Conservation (phyloP, 2,888 invertebrate species). For the Strigamia crassipes region DNA sequence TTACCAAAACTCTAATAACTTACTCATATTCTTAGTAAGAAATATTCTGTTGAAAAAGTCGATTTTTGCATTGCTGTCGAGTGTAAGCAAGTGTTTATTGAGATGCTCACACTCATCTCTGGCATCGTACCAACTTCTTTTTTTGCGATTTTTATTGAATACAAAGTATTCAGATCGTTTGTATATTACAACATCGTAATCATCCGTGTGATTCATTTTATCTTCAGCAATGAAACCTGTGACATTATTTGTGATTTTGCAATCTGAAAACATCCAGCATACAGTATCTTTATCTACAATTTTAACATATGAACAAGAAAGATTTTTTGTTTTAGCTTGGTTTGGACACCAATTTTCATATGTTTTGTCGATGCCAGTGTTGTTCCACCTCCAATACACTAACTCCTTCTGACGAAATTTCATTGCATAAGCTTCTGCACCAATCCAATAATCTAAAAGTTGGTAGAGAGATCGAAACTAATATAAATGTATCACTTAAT, state of each 20-base stretch:
- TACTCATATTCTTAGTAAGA: not conserved
- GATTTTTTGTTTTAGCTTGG: not conserved
- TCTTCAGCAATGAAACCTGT: not conserved
- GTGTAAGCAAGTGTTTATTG: not conserved
- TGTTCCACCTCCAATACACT: not conserved
- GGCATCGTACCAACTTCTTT: not conserved
- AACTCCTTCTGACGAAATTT: not conserved
- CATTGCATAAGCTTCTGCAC: not conserved
- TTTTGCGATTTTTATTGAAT: not conserved
- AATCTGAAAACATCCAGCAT: not conserved
- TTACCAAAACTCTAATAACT: not conserved
- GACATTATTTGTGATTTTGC: not conserved
- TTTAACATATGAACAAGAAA: not conserved
- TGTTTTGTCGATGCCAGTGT: not conserved
- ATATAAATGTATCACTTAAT: too few relatives aligned
- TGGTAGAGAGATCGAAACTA: not conserved
- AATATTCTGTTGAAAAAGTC: not conserved
- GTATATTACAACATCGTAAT: not conserved
- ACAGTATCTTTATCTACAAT: not conserved
- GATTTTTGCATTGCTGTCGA: not conserved
- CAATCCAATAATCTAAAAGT: not conserved
- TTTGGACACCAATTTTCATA: not conserved
- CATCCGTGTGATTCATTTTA: not conserved
- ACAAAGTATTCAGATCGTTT: not conserved
- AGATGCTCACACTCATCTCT: not conserved